phyloP scores from a whole-genome alignment of 2,888 invertebrate species.

The Stictocephala bisonia region DNA sequence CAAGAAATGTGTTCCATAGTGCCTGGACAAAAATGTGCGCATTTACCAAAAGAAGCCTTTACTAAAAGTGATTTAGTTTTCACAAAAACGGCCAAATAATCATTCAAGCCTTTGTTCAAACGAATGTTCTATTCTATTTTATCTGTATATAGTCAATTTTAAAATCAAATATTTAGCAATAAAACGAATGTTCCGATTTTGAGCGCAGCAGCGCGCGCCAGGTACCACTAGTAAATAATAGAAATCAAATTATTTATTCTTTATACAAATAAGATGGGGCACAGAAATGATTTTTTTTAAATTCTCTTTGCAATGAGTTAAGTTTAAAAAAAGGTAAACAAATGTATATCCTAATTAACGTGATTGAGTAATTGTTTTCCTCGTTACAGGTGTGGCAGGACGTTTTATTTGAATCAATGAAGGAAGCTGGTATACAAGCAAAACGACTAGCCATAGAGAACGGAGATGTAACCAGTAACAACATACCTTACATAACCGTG shows the following conservation, averaged over 20 bases:
- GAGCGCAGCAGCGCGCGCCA: too few relatives aligned
- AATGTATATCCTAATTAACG: background rate
- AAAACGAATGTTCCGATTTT: too few relatives aligned
- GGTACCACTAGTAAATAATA: too few relatives aligned
- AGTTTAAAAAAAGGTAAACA: background rate
- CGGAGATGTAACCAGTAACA: conserved; percentile 20
- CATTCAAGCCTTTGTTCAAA: background rate
- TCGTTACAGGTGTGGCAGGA: conserved; percentile 17
- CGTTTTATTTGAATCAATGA: conserved; percentile 5
- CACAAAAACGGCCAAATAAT: too few relatives aligned
- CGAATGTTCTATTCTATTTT: background rate
- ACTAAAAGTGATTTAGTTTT: too few relatives aligned
- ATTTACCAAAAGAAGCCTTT: too few relatives aligned
- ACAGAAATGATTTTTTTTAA: background rate
- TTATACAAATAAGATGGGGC: background rate
- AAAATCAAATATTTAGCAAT: too few relatives aligned
- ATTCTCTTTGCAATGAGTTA: background rate
- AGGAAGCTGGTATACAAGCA: conserved; percentile 9
- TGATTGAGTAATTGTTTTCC: background rate
- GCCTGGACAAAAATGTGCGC: too few relatives aligned
- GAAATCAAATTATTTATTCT: background rate
- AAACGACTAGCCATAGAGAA: conserved; percentile 11
- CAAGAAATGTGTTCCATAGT: too few relatives aligned
- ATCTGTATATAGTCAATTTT: too few relatives aligned
- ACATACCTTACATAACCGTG: conserved; percentile 11